Base-by-base conservation (phyloP, 2,888 invertebrate species). In the Philonicus albiceps region DNA sequence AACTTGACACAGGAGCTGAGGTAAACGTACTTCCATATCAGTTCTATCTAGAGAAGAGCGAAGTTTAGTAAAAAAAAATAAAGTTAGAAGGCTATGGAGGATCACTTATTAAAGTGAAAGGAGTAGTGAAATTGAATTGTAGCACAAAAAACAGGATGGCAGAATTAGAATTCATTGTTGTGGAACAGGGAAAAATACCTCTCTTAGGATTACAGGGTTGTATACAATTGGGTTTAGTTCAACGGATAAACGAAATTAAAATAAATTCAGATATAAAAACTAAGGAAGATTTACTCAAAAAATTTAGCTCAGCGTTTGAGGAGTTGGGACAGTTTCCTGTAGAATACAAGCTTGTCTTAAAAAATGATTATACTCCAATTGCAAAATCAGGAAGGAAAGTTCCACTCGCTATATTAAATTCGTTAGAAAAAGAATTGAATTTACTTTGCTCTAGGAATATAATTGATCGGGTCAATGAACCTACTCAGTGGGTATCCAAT, bases 401-500 rank as follows among this genome's bases (percentile, higher is more conserved):
- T 27, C 13, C 72, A 27, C 11, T 72, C 13, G 72, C 19, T 2
- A 2, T 72, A 72, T 30, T 8, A 30, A 30, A n/a, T 8, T 11
- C 86, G 19, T 49, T 87, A n/a, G 83, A 86, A 75, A 1, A 6
- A 7, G 40, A 40, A 40, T 40, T 40, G 11, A 40, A 40, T 40
- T 6, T 8, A 40, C 40, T 31, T 31, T 31, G 31, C 31, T 31
- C 31, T 31, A 31, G 31, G 31, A 31, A 31, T 31, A 31, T 86
- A 22, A 86, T 87, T 31, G 86, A 87, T 86, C 84, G 40, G 43
- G 86, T 88, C 11, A 76, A 80, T 34, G 87, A 86, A 74, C 86
- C 80, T 30, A 81, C 85, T 31, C 80, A 87, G 22, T 87, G 86
- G 86, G 85, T 86, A n/a, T 86, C 87, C 37, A 87, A 87, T 76